Conservation (phyloP, 2,888 invertebrate genomes). For the Drosophila paranaensis region DNA sequence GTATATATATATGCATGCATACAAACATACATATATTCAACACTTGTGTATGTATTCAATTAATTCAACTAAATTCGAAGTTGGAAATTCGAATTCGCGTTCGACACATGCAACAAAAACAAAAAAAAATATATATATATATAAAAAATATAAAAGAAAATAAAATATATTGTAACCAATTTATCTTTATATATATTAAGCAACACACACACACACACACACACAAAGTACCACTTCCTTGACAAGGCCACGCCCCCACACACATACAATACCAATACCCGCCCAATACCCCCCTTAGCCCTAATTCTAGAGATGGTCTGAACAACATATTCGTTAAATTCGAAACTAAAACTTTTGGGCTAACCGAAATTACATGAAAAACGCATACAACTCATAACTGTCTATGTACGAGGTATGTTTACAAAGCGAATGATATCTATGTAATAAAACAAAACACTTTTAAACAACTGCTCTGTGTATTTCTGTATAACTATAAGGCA, state of each 20-base stretch:
- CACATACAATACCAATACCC: background rate
- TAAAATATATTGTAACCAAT: constrained; percentile 63
- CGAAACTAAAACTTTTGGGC: constrained; percentile 16
- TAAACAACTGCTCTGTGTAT: constrained; percentile 30
- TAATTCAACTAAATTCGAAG: constrained; percentile 27
- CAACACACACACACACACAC: constrained; percentile 32
- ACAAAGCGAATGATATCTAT: constrained; percentile 61
- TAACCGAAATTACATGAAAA: constrained; percentile 15
- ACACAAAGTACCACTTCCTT: constrained; percentile 24
- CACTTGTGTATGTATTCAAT: constrained; percentile 30
- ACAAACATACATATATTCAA: constrained; percentile 11
- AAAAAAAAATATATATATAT: background rate
- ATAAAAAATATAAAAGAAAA: constrained; percentile 38
- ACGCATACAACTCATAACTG: constrained; percentile 24
- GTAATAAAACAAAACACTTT: constrained; percentile 63
- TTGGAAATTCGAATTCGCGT: constrained; percentile 22
- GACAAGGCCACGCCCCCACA: constrained; percentile 12
- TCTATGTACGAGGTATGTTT: constrained; percentile 48
- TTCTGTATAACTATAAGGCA: too few species aligned
- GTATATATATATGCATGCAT: constrained; percentile 19
- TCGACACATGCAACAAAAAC: constrained; percentile 33
- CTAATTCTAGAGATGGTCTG: constrained; percentile 61
- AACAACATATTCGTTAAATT: constrained; percentile 42
- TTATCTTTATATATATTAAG: constrained; percentile 72
- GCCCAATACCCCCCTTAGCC: constrained; percentile 20